Evolutionary conservation across 2,113 vertebrate genomes (phyloP).

Genomic region (Datnioides undecimradiatus): DNA sequence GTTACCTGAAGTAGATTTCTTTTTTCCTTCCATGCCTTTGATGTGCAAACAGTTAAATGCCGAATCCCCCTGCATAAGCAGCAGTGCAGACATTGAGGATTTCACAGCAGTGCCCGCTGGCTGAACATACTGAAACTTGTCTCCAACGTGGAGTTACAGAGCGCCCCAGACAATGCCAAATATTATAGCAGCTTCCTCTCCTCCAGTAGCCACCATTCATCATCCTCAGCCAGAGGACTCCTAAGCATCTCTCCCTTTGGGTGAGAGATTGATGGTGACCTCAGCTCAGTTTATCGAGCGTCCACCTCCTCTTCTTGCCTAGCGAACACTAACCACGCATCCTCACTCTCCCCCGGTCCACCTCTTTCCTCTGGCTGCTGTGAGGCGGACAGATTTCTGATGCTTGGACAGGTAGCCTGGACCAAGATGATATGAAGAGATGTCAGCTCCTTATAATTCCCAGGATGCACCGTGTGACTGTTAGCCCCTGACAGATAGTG

Average conservation of each 20-base stretch:
- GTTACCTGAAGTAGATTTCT: background rate
- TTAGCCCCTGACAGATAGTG: conserved; percentile 43
- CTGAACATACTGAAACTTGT: conserved; percentile 37
- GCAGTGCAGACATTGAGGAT: background rate
- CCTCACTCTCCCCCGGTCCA: conserved; percentile 13
- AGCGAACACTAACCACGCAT: conserved; percentile 43
- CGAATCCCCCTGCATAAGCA: background rate
- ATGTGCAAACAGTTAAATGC: conserved; percentile 1
- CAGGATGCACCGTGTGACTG: conserved; percentile 30
- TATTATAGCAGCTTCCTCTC: conserved; percentile 64
- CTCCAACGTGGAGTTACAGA: conserved; percentile 30
- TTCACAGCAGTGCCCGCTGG: background rate
- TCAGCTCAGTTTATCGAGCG: conserved; percentile 63
- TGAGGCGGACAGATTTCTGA: conserved; percentile 46
- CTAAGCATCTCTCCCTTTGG: conserved; percentile 53
- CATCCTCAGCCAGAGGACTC: conserved; percentile 56
- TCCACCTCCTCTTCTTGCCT: conserved; percentile 51
- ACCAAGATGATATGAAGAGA: conserved; percentile 27
- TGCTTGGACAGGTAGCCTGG: conserved; percentile 37
- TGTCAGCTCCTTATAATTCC: conserved; percentile 34
- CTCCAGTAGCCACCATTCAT: conserved; percentile 57
- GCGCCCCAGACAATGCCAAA: conserved; percentile 50
- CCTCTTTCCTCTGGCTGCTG: conserved; percentile 1
- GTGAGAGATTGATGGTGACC: conserved; percentile 76
- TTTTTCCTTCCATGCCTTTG: background rate